Percentiles rank a stretch among this genome's conserved stretches.
Conservation (phyloP, 2,888 invertebrate genomes). For the Conomelus anceps region DNA sequence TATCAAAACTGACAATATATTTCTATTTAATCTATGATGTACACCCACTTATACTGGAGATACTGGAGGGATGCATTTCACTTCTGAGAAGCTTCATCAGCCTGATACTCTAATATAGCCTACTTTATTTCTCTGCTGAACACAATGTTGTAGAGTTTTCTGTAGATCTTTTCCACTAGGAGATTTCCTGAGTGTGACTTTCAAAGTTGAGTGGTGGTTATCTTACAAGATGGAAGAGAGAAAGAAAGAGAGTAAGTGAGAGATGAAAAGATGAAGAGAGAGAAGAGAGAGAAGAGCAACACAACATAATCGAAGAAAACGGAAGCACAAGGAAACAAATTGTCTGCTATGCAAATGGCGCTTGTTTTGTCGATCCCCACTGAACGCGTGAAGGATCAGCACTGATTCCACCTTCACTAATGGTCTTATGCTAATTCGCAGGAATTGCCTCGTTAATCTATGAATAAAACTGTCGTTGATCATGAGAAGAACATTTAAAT, state of each 20-base stretch:
- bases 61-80: no score
- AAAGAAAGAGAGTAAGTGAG: neutral
- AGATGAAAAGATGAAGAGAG: neutral
- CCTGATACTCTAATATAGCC: no score
- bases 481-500: neutral
- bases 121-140: no score
- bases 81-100: no score
- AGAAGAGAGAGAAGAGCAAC: neutral
- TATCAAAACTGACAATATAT: no score
- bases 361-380: neutral
- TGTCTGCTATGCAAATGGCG: slow-evolving; percentile 1
- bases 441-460: slow-evolving; percentile 6
- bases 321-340: slow-evolving; percentile 6
- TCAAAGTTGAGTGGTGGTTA: no score
- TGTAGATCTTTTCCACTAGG: no score
- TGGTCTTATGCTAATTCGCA: slow-evolving; percentile 3
- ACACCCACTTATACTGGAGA: no score
- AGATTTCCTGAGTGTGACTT: no score
- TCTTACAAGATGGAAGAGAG: no score
- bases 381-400: neutral
- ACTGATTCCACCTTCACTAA: slow-evolving; percentile 2
- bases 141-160: no score
- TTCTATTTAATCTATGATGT: no score
- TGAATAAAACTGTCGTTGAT: slow-evolving; percentile 2
- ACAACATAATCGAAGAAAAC: neutral